These are phyloP conservation scores for Carterocephalus palaemon DNA, from an alignment of 2,888 invertebrate genomes.

Conservation along the genomic window DNA sequence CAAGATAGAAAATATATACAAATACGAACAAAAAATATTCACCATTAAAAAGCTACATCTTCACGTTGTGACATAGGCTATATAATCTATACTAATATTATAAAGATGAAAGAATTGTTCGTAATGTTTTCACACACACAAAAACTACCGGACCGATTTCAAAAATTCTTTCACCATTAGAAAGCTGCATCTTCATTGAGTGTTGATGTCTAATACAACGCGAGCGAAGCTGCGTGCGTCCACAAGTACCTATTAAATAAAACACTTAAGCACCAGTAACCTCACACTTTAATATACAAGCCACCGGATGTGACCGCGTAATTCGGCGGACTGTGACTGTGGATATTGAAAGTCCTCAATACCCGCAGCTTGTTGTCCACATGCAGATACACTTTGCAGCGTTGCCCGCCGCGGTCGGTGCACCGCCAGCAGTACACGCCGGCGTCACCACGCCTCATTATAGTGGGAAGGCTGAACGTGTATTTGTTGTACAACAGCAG, in stretches of 20 bases:
- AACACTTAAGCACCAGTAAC: neutral
- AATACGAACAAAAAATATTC: no score
- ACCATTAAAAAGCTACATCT: no score
- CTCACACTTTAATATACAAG: conserved; percentile 21
- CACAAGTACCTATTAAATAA: neutral
- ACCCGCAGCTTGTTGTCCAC: conserved; percentile 16
- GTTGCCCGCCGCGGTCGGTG: conserved; percentile 26
- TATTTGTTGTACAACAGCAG: conserved; percentile 32
- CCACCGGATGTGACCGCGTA: conserved; percentile 27
- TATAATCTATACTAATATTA: no score
- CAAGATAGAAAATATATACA: no score
- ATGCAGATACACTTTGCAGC: conserved; percentile 31
- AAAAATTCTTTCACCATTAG: no score
- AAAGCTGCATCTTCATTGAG: no score
- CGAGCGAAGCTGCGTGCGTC: no score
- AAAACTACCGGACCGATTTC: no score
- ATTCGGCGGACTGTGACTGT: conserved; percentile 31
- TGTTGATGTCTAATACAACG: no score
- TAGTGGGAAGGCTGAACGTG: conserved; percentile 30
- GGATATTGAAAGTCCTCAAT: conserved; percentile 23
- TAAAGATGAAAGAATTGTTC: no score
- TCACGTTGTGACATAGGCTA: no score
- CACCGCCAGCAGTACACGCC: conserved; percentile 28
- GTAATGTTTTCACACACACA: no score
- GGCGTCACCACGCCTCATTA: conserved; percentile 8